Base-by-base conservation (phyloP, 2,888 invertebrate genomes). In the Drosophila tanythrix region DNA sequence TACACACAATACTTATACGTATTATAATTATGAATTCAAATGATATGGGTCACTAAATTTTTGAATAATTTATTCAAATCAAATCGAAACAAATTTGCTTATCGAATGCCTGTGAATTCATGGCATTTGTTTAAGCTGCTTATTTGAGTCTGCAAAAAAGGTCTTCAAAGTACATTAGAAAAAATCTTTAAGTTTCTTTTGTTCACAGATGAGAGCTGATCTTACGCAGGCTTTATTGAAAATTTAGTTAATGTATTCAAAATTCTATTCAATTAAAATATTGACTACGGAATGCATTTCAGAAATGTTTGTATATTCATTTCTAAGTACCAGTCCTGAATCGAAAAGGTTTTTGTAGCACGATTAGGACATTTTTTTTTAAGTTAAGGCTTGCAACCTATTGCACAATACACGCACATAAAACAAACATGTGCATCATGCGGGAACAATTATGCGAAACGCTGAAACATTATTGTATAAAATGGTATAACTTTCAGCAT, bases 401-500 rank as follows among this genome's bases (percentile, higher is more conserved):
- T 1, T 2, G 11, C n/a, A 40, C 40, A 40, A 40, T n/a, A 10
- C 15, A 29, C 6, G 18, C 51, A 18, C 11, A 11, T 29, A 18
- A 29, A 11, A 6, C 13, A n/a, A 11, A 29, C 18, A 11, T 29
- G 2, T 2, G 3, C 18, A 18, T n/a, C 3, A n/a, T 4, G n/a
- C 7, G 11, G n/a, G 1, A 29, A 7, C 3, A 43, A 1, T 43
- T 43, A 13, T 21, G 11, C 1, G 6, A 7, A n/a, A 8, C 56
- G 15, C 55, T 51, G 1, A 27, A 68, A 61, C 25, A 52, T 5
- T 25, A 25, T 64, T 48, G 21, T 10, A 2, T 6, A n/a, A 6
- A 51, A 63, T 66, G 38, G 63, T 63, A 61, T 67, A 63, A 27
- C 55, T 70, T 62, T 35, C 29, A 35, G 61, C 65, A 29, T 15